Evolutionary conservation across 2,797 vertebrate genomes (phyloP), one percentile per base, ranked within the genome.

Genomic region (Allobates femoralis): DNA sequence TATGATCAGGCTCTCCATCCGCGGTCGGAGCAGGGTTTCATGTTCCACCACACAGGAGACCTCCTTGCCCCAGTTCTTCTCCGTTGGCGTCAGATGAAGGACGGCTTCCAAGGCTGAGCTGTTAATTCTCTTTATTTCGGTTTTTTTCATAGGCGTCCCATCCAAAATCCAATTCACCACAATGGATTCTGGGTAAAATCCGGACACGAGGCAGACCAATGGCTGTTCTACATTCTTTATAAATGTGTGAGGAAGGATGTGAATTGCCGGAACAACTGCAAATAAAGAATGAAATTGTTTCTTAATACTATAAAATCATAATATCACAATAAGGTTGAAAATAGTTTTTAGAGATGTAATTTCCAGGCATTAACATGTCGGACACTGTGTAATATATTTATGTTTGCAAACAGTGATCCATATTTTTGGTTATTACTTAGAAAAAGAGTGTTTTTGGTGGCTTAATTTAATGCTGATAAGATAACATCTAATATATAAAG

Each of bases 151-250:
- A 16, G 32, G 3, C 0, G 41, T 86, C 7, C 67, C 56, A 11
- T 81, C 76, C 56, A 86, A 23, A 12, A 81, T 26, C 85, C 85
- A 86, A 26, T 71, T 53, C 56, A 86, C 85, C 51, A 5, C 53
- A 46, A 86, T 81, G 85, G 85, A 66, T 75, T 86, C 85, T 76
- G 85, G 85, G 79, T 81, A 81, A 81, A 75, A 86, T 28, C 58
- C 46, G 5, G 78, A 86, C 3, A 53, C 85, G 14, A 19, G 37
- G 28, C 85, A 86, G 21, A 81, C 58, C 41, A 86, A 30, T 3
- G 2, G 26, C 79, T 86, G 37, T 50, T 66, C 23, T 60, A 34
- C 5, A 23, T 86, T 55, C 23, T 64, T 23, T 8, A 55, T 26
- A 37, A 86, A 81, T 0, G 28, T n/a, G 6, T 51, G 28, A 46